These are phyloP conservation scores for Pitta sordida DNA, from an alignment of 2,113 vertebrate genomes.

Conservation along the genomic window DNA sequence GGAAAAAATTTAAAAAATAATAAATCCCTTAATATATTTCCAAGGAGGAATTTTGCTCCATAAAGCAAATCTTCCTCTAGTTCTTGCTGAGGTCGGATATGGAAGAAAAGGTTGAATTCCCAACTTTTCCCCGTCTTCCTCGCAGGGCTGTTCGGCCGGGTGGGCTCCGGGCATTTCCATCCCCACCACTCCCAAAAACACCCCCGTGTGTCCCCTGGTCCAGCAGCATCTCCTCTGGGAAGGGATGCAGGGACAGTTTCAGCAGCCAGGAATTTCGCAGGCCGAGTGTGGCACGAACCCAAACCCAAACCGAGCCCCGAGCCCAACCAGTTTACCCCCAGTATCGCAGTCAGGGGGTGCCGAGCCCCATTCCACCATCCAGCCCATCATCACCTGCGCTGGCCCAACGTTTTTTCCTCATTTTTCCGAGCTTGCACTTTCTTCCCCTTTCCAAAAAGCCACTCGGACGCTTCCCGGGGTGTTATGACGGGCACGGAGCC, in stretches of 20 bases:
- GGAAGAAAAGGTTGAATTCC: background rate
- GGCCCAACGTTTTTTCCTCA: background rate
- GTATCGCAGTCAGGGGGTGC: rapidly evolving
- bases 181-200: background rate
- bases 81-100: background rate
- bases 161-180: background rate
- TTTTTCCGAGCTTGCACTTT: background rate
- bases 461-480: background rate
- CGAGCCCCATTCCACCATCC: background rate
- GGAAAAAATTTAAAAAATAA: background rate
- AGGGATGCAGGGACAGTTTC: background rate
- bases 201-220: rapidly evolving
- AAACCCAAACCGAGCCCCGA: rapidly evolving
- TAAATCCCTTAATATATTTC: background rate
- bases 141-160: rapidly evolving
- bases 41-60: background rate
- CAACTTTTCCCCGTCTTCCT: conserved; percentile 9
- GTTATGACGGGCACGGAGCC: background rate
- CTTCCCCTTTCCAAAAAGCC: background rate
- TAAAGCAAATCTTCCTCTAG: background rate
- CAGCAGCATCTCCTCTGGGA: background rate
- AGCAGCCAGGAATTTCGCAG: background rate
- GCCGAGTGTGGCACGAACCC: rapidly evolving
- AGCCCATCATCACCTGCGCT: rapidly evolving
- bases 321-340: background rate